phyloP scores from a whole-genome alignment of 2,113 vertebrate species.

The Corythaixoides concolor region DNA sequence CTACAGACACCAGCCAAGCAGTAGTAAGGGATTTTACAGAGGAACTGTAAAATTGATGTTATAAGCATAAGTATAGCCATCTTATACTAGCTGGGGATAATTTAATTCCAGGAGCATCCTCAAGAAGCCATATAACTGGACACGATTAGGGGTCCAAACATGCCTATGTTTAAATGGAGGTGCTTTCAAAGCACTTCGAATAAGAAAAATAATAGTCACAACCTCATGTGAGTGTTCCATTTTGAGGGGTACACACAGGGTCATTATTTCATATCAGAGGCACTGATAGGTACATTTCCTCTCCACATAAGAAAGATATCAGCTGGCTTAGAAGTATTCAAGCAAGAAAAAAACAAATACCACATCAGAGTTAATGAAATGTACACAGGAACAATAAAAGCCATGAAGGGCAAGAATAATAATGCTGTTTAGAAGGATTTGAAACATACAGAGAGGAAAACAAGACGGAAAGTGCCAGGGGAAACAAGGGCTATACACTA shows the following conservation, averaged over 20 bases:
- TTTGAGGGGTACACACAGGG: neutral
- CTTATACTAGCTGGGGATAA: neutral
- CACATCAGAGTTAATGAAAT: neutral
- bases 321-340: neutral
- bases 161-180: neutral
- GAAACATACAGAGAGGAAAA: neutral
- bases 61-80: neutral
- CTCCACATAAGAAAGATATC: neutral
- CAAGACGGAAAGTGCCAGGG: neutral
- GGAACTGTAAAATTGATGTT: neutral
- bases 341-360: neutral
- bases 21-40: neutral
- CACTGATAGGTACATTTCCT: neutral
- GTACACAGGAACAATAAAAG: neutral
- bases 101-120: neutral
- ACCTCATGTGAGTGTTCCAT: neutral
- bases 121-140: neutral
- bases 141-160: neutral
- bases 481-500: neutral
- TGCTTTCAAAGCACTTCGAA: neutral
- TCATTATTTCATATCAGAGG: neutral
- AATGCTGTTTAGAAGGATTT: neutral
- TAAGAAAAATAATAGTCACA: neutral
- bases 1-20: neutral
- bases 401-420: neutral